Conservation (phyloP, 2,888 invertebrate genomes). For the Eristalis arbustorum region DNA sequence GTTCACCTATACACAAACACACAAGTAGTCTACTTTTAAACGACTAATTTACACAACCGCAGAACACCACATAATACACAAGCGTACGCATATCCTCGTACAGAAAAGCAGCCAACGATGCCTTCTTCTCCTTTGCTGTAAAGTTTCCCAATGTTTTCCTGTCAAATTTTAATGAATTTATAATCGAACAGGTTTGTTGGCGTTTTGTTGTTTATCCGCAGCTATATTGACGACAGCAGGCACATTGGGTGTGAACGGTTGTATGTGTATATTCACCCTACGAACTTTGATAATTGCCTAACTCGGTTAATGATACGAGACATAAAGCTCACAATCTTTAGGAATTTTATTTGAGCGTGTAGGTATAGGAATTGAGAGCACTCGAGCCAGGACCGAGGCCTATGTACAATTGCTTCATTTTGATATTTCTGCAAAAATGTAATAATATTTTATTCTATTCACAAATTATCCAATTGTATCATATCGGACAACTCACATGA, state of each 20-base stretch:
- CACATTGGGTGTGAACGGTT: neutral
- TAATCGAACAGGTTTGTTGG: constrained; percentile 66
- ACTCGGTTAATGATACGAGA: constrained; percentile 62
- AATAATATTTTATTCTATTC: constrained; percentile 54
- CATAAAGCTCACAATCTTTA: constrained; percentile 40
- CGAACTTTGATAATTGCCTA: constrained; percentile 49
- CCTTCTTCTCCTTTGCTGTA: constrained; percentile 30
- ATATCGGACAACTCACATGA: constrained; percentile 17
- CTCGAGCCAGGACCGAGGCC: no score
- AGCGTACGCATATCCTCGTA: constrained; percentile 3
- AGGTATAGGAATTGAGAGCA: constrained; percentile 27
- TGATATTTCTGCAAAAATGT: constrained; percentile 30
- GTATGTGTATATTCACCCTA: neutral
- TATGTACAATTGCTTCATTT: neutral
- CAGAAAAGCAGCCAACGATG: neutral
- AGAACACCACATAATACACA: constrained; percentile 20
- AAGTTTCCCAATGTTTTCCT: constrained; percentile 66
- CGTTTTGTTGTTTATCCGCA: constrained; percentile 56
- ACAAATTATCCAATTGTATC: constrained; percentile 41
- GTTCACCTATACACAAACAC: constrained; percentile 24
- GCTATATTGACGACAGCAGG: constrained; percentile 36
- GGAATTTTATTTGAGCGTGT: constrained; percentile 34
- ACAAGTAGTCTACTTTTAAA: constrained; percentile 50
- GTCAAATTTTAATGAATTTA: constrained; percentile 69
- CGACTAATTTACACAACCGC: constrained; percentile 69